These are phyloP conservation scores for Drosophila pseudotalamancana DNA, from an alignment of 2,888 invertebrate species.

Conservation along the genomic window DNA sequence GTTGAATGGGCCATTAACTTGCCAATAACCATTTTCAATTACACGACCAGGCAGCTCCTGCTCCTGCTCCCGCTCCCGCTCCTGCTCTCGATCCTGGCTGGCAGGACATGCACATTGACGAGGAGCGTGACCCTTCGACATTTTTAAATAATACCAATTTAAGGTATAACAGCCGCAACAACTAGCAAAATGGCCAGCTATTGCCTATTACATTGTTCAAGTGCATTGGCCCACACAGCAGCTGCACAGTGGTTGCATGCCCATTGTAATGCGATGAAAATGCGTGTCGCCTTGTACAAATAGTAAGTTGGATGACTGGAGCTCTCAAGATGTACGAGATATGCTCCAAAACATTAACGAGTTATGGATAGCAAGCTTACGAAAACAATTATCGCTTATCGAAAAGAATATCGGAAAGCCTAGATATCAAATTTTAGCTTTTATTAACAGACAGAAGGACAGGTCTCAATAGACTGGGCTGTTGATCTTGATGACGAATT, in stretches of 20 bases:
- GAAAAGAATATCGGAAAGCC: no score
- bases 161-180: constrained; percentile 51
- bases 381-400: no score
- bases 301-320: no score
- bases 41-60: constrained; percentile 31
- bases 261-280: background rate
- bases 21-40: constrained; percentile 79
- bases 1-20: constrained; percentile 61
- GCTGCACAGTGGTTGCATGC: constrained; percentile 20
- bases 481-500: no score
- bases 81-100: background rate
- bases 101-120: constrained; percentile 47
- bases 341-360: no score
- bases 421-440: no score
- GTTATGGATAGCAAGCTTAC: no score
- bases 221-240: constrained; percentile 17
- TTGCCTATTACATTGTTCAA: constrained; percentile 30
- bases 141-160: constrained; percentile 74
- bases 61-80: background rate
- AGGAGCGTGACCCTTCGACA: constrained; percentile 71
- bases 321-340: no score
- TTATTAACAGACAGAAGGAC: no score
- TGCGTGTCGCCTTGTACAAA: no score
- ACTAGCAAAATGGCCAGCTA: constrained; percentile 30
- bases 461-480: no score